Evolutionary conservation across 2,797 vertebrate genomes (phyloP).

Genomic region (Fundulus diaphanus): DNA sequence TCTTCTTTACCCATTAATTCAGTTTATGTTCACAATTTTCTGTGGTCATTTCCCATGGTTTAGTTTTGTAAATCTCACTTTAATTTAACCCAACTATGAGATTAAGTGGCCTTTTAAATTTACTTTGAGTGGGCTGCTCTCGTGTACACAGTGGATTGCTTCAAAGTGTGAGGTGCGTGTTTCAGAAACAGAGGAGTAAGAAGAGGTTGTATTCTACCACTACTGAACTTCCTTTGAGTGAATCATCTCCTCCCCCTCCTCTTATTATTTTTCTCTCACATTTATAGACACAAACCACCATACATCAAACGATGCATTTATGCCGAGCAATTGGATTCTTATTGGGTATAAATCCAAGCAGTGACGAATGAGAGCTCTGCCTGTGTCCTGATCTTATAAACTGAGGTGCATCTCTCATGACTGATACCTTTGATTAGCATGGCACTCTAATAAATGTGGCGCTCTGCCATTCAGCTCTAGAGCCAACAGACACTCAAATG

Average conservation of each 20-base stretch:
- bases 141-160: slow-evolving; percentile 5
- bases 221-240: slow-evolving; percentile 31
- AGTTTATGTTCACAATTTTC: background rate
- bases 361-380: slow-evolving; percentile 70
- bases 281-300: slow-evolving; percentile 24
- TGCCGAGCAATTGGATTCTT: slow-evolving; percentile 78
- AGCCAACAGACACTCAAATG: slow-evolving; percentile 46
- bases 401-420: slow-evolving; percentile 70
- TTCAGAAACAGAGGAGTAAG: slow-evolving; percentile 4
- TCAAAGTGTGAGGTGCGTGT: slow-evolving; percentile 7
- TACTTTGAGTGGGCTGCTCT: slow-evolving; percentile 6
- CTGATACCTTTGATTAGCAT: slow-evolving; percentile 77
- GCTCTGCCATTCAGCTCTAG: slow-evolving; percentile 57
- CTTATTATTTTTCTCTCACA: background rate
- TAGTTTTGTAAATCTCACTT: slow-evolving; percentile 10
- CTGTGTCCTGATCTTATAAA: slow-evolving; percentile 57
- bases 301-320: slow-evolving; percentile 76
- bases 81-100: slow-evolving; percentile 9
- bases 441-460: slow-evolving; percentile 54
- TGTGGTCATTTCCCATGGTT: background rate
- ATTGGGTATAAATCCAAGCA: slow-evolving; percentile 75
- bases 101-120: slow-evolving; percentile 15
- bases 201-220: slow-evolving; percentile 35
- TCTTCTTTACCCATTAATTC: too few species aligned
- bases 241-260: slow-evolving; percentile 9